Percentiles rank a stretch among this genome's conserved stretches.
phyloP scores from a whole-genome alignment of 2,888 invertebrate genomes.

The Oligia latruncula region DNA sequence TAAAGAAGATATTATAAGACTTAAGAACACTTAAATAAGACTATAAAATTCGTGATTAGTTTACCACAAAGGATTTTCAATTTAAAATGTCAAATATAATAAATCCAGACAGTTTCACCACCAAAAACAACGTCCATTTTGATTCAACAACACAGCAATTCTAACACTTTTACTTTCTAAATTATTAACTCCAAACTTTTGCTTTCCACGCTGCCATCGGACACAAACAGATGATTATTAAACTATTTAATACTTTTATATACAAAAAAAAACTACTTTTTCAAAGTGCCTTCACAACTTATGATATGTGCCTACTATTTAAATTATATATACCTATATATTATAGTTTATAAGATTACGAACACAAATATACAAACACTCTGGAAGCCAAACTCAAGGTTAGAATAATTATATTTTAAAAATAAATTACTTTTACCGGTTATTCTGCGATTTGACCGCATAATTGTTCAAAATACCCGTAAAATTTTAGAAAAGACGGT shows the following conservation, averaged over 20 bases:
- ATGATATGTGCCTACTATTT: constrained; percentile 66
- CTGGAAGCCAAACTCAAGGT: constrained; percentile 53
- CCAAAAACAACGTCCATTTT: not conserved
- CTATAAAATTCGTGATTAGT: no score
- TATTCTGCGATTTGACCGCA: constrained; percentile 15
- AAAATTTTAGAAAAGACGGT: not conserved
- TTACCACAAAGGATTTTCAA: no score
- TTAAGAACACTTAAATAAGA: not conserved
- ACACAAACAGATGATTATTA: constrained; percentile 77
- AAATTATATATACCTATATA: constrained; percentile 56
- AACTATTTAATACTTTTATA: constrained; percentile 57
- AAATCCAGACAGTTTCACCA: not conserved
- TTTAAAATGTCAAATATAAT: no score
- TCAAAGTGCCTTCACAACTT: constrained; percentile 78
- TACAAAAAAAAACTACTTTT: constrained; percentile 53
- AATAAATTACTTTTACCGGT: constrained; percentile 22
- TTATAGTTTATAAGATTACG: constrained; percentile 62
- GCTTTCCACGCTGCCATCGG: constrained; percentile 84
- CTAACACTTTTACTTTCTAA: constrained; percentile 26
- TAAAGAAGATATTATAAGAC: no score
- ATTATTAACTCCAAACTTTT: constrained; percentile 59
- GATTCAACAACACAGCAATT: not conserved
- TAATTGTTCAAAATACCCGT: not conserved
- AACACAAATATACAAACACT: constrained; percentile 56
- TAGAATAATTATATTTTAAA: constrained; percentile 18